A percentile compares a stretch with the other conserved stretches of the same genome.
Evolutionary conservation across 1,140 invertebrate genomes (phyloP).

Genomic region (Nylanderia fulva): DNA sequence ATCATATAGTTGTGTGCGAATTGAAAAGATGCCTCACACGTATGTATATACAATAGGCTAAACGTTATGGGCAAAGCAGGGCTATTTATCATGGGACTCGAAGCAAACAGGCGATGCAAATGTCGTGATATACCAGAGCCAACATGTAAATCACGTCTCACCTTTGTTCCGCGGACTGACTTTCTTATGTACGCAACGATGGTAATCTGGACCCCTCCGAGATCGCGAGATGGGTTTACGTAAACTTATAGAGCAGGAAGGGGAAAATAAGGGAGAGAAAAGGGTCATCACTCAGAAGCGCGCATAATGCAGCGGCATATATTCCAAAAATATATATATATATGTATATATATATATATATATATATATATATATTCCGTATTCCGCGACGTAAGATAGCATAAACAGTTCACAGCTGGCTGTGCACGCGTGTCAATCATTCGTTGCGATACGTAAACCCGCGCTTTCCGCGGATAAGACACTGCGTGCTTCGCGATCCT

Average conservation of each 20-base stretch:
- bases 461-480: constrained; percentile 18
- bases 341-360: too few species aligned
- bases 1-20: constrained; percentile 56
- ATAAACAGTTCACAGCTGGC: constrained; percentile 40
- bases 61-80: constrained; percentile 36
- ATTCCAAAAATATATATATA: constrained; percentile 30
- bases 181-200: constrained; percentile 60
- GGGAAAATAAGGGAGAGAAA: too few species aligned
- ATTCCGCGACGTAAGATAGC: constrained; percentile 41
- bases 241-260: constrained; percentile 35
- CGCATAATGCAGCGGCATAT: constrained; percentile 48
- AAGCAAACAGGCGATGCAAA: constrained; percentile 61
- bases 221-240: constrained; percentile 53
- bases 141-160: constrained; percentile 61
- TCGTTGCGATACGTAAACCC: constrained; percentile 35
- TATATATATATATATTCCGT: constrained; percentile 27
- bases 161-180: constrained; percentile 48
- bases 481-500: constrained; percentile 13
- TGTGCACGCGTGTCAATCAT: constrained; percentile 49
- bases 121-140: constrained; percentile 54
- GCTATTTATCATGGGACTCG: constrained; percentile 55
- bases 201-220: constrained; percentile 48
- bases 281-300: constrained; percentile 43
- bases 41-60: constrained; percentile 3
- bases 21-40: constrained; percentile 41